Conservation (phyloP, 2,113 vertebrate genomes). For the Myotis brandtii region DNA sequence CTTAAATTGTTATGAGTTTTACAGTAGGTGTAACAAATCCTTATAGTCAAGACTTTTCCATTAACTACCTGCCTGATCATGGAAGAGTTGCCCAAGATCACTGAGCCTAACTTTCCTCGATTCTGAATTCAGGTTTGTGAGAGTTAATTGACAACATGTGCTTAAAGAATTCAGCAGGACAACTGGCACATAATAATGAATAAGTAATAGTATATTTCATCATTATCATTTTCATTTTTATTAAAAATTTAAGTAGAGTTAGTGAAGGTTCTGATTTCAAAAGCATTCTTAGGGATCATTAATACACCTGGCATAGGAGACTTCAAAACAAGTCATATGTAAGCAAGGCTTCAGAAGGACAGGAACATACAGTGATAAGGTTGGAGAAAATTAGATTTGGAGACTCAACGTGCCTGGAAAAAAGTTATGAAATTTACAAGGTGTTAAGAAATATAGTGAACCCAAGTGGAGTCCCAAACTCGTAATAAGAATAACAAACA, state of each 20-base stretch:
- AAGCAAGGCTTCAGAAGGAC: neutral
- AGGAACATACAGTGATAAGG: neutral
- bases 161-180: neutral
- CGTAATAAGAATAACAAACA: neutral
- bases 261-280: neutral
- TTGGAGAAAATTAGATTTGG: neutral
- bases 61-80: neutral
- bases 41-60: neutral
- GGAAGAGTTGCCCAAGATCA: neutral
- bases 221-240: neutral
- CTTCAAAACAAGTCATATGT: neutral
- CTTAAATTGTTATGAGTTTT: conserved; percentile 34
- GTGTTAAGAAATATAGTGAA: neutral
- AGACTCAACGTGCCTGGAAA: neutral
- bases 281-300: neutral
- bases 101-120: neutral
- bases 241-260: neutral
- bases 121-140: neutral
- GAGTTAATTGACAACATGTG: neutral
- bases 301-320: neutral
- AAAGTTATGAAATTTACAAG: neutral
- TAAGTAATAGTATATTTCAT: neutral
- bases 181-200: neutral
- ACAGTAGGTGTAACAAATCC: neutral
- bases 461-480: neutral